Evolutionary conservation across 2,888 invertebrate genomes (phyloP).

Genomic region (Gari tellinella): DNA sequence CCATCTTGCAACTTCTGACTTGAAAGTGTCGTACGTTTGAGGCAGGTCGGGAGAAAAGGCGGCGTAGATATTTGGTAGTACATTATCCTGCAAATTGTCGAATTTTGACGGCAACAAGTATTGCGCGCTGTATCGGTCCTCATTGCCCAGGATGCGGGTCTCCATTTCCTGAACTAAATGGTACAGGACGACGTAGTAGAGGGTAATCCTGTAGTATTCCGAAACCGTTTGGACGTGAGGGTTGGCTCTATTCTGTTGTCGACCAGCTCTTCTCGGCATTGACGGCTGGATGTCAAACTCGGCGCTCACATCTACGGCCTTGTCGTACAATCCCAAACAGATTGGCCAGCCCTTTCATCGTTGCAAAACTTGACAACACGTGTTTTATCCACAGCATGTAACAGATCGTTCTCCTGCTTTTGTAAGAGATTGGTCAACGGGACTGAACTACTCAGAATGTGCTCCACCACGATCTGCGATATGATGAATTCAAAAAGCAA

Average conservation of each 20-base stretch:
- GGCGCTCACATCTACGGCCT: slow-evolving; percentile 7
- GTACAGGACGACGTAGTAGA: slow-evolving; percentile 19
- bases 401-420: not conserved
- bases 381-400: slow-evolving; percentile 3
- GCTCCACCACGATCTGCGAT: not conserved
- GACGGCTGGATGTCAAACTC: slow-evolving; percentile 17
- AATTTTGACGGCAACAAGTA: slow-evolving; percentile 17
- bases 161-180: slow-evolving; percentile 15
- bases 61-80: slow-evolving; percentile 7
- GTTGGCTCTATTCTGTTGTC: slow-evolving; percentile 27
- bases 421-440: too few species aligned
- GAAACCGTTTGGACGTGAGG: slow-evolving; percentile 14
- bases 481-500: not conserved
- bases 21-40: slow-evolving; percentile 6
- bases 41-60: slow-evolving; percentile 17
- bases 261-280: slow-evolving; percentile 25
- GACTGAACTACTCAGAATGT: too few species aligned
- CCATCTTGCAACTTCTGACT: slow-evolving; percentile 19
- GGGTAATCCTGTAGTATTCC: slow-evolving; percentile 13
- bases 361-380: slow-evolving; percentile 3
- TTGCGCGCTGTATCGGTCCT: slow-evolving; percentile 21
- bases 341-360: slow-evolving; percentile 1
- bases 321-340: slow-evolving; percentile 31
- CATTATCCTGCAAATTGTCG: slow-evolving; percentile 2
- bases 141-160: slow-evolving; percentile 12